Conservation (phyloP, 2,113 vertebrate species). For the Pomatorhinus ruficollis region DNA sequence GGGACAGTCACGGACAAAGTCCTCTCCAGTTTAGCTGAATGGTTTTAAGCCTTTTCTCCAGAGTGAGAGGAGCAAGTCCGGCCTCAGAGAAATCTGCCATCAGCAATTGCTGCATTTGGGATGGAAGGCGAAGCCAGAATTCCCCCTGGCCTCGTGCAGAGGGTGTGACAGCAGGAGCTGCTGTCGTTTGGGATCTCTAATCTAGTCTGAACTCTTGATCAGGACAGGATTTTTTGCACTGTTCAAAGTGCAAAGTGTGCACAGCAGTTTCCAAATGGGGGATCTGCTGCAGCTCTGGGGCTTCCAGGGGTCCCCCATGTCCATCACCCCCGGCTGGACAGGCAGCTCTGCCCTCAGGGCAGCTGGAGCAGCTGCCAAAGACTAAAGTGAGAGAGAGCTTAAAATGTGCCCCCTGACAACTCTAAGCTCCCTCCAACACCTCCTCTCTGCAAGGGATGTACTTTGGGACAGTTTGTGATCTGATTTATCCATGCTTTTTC, state of each 20-base stretch:
- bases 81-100: not conserved
- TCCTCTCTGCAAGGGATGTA: not conserved
- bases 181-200: not conserved
- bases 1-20: not conserved
- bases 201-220: not conserved
- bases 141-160: not conserved
- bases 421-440: not conserved
- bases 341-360: not conserved
- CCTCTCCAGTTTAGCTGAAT: not conserved
- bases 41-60: not conserved
- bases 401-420: not conserved
- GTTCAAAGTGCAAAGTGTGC: not conserved
- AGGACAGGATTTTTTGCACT: not conserved
- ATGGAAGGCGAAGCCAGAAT: not conserved
- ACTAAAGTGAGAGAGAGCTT: not conserved
- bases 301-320: not conserved
- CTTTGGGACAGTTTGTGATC: not conserved
- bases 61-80: not conserved
- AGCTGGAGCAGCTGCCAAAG: not conserved
- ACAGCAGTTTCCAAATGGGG: not conserved
- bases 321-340: not conserved
- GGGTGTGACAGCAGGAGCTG: not conserved
- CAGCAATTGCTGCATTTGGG: not conserved
- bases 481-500: constrained; percentile 51
- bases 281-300: not conserved